phyloP scores from a whole-genome alignment of 2,888 invertebrate genomes.

The Agapostemon virescens region DNA sequence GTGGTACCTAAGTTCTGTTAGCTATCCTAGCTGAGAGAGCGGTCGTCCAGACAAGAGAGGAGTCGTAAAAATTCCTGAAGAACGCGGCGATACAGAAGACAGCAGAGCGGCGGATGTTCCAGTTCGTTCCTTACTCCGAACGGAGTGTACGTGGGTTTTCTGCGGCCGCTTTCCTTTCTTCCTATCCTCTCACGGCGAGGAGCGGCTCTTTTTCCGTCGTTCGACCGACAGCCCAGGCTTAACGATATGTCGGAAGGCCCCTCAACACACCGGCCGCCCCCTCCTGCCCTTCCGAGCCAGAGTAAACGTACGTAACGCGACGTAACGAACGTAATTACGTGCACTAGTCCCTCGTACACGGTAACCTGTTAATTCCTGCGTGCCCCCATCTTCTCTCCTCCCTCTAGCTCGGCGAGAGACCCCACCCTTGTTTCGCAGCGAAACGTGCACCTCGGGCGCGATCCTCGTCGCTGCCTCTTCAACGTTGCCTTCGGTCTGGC shows the following conservation, averaged over 20 bases:
- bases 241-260: conserved; percentile 49
- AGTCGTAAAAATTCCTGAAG: conserved; percentile 64
- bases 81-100: conserved; percentile 56
- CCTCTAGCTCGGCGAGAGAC: neutral
- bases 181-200: conserved; percentile 19
- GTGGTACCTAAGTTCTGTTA: neutral
- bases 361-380: conserved; percentile 63
- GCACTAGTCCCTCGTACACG: conserved; percentile 57
- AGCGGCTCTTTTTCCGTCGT: conserved; percentile 43
- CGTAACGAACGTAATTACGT: conserved; percentile 67
- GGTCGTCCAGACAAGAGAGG: conserved; percentile 24
- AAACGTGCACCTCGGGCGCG: conserved; percentile 3
- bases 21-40: conserved; percentile 63
- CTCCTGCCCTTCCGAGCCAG: conserved; percentile 24
- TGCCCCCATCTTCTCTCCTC: conserved; percentile 8
- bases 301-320: conserved; percentile 65
- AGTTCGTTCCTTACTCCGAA: conserved; percentile 50
- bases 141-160: conserved; percentile 46
- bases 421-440: conserved; percentile 16
- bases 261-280: conserved; percentile 12
- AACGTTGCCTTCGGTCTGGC: neutral
- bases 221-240: conserved; percentile 40
- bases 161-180: conserved; percentile 47
- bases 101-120: conserved; percentile 46
- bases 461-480: neutral